Evolutionary conservation across 1,140 invertebrate genomes (phyloP).

Genomic region (Achatina immaculata): DNA sequence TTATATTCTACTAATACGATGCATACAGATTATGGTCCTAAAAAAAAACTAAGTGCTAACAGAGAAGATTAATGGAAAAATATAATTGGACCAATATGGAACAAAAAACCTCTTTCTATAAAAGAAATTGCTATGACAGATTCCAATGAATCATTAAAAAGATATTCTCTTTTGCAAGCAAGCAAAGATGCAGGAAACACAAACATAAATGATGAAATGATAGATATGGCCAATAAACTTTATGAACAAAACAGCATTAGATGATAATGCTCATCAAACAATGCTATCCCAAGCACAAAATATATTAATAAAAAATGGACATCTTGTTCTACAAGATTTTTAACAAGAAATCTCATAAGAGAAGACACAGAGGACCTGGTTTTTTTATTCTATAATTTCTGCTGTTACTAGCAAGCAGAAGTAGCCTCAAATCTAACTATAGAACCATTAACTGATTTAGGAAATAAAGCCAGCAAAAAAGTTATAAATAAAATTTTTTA

Average conservation of each 20-base stretch:
- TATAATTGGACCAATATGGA: background rate
- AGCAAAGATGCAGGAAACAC: conserved; percentile 2
- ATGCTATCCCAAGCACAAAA: background rate
- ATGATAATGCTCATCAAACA: background rate
- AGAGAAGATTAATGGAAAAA: background rate
- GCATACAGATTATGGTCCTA: background rate
- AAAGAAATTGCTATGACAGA: background rate
- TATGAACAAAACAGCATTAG: background rate
- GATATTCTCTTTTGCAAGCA: background rate
- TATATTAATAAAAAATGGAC: background rate
- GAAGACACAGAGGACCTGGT: background rate
- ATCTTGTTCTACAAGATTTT: too few relatives aligned
- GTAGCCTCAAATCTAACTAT: background rate
- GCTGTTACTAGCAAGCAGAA: background rate
- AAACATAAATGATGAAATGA: background rate
- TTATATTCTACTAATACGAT: background rate
- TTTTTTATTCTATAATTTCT: background rate
- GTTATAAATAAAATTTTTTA: background rate
- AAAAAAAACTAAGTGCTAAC: background rate
- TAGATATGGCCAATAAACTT: background rate
- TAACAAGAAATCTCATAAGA: background rate
- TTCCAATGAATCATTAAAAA: background rate
- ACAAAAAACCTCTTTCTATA: background rate
- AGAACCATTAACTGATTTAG: background rate
- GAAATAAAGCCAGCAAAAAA: conserved; percentile 4